These are phyloP conservation scores for Pseudococcus longispinus DNA, from an alignment of 2,888 invertebrate genomes.

Conservation along the genomic window DNA sequence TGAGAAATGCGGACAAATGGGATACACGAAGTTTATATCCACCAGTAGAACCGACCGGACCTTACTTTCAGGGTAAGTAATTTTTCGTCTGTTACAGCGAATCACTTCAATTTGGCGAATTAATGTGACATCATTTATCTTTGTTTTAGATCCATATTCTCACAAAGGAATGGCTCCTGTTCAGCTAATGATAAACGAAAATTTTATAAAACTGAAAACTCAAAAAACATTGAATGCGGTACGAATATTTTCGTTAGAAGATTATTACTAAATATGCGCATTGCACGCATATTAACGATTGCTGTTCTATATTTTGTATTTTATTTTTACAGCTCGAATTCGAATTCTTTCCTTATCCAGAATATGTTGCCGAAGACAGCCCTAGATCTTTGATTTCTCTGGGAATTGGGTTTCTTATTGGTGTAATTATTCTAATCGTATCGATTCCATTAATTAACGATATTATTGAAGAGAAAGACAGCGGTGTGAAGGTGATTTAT, in stretches of 20 bases:
- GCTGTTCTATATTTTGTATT: background rate
- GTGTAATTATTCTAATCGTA: background rate
- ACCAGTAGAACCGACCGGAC: background rate
- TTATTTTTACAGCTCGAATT: background rate
- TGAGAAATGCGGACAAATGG: slow-evolving; percentile 4
- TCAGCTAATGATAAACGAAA: background rate
- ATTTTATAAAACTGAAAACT: background rate
- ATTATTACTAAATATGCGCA: background rate
- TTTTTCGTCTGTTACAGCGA: background rate
- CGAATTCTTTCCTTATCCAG: background rate
- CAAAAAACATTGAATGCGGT: background rate
- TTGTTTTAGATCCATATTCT: slow-evolving; percentile 25
- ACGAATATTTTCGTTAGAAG: background rate
- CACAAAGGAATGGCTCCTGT: background rate
- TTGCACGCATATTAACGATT: background rate
- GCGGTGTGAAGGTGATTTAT: background rate
- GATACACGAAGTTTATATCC: background rate
- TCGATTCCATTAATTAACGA: background rate
- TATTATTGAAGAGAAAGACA: slow-evolving; percentile 23
- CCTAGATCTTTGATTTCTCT: background rate
- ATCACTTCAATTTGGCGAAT: background rate
- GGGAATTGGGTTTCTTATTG: background rate
- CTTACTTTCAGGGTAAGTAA: background rate
- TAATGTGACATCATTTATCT: background rate
- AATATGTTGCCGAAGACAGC: background rate